Conservation (phyloP, 2,113 vertebrate species). For the Pseudorhombus dupliciocellatus region DNA sequence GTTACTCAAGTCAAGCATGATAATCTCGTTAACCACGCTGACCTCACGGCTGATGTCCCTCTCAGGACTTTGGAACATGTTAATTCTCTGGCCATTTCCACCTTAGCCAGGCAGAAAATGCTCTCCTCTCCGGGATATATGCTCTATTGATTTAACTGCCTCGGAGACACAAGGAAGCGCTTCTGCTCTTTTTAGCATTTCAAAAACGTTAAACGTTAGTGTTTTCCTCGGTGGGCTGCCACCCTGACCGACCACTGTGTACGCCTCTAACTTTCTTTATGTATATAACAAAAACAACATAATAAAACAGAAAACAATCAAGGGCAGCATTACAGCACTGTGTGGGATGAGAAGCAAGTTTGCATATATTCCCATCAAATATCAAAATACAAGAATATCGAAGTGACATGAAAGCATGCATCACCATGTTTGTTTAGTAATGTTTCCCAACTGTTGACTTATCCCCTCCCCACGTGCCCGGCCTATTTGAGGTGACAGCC, state of each 20-base stretch:
- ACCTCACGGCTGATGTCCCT: slow-evolving; percentile 48
- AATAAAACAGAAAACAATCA: not conserved
- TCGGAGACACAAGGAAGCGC: slow-evolving; percentile 8
- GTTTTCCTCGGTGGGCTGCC: slow-evolving; percentile 6
- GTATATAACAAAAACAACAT: not conserved
- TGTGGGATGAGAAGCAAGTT: too few species aligned
- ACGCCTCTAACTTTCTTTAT: not conserved
- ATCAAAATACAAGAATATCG: too few species aligned
- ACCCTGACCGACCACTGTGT: not conserved
- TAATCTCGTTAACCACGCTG: slow-evolving; percentile 58
- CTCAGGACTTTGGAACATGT: slow-evolving; percentile 58
- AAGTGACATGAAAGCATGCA: too few species aligned
- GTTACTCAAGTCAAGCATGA: slow-evolving; percentile 47
- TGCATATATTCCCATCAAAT: too few species aligned
- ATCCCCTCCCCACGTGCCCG: too few species aligned
- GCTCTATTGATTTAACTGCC: slow-evolving; percentile 37
- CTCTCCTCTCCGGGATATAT: slow-evolving; percentile 21
- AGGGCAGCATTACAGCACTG: too few species aligned
- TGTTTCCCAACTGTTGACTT: too few species aligned
- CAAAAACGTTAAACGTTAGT: too few species aligned
- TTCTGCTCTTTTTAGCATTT: slow-evolving; percentile 8
- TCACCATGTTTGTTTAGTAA: too few species aligned
- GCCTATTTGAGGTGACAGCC: too few species aligned
- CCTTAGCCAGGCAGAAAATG: slow-evolving; percentile 52
- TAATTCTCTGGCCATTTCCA: slow-evolving; percentile 51